Evolutionary conservation across 2,888 invertebrate species (phyloP).

Genomic region (Epinotia demarniana): DNA sequence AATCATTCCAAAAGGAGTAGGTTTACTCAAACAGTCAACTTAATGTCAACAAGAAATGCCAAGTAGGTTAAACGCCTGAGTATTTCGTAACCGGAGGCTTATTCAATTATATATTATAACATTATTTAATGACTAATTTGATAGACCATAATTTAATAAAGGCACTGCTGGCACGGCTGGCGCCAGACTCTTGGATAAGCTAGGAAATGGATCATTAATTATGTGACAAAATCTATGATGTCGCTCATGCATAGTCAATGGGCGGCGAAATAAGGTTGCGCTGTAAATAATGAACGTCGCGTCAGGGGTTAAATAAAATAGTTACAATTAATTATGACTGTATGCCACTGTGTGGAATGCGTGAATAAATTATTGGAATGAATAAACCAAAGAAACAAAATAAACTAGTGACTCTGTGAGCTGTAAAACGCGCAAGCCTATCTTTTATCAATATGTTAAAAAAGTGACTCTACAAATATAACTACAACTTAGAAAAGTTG

Average conservation of each 20-base stretch:
- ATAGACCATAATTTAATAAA: constrained; percentile 40
- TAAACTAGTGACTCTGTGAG: no score
- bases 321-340: constrained; percentile 8
- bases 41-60: constrained; percentile 10
- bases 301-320: constrained; percentile 31
- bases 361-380: not conserved
- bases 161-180: no score
- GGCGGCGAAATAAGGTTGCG: constrained; percentile 48
- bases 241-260: constrained; percentile 55
- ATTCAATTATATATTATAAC: constrained; percentile 32
- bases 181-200: constrained; percentile 50
- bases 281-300: constrained; percentile 38
- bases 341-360: constrained; percentile 5
- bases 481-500: no score
- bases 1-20: constrained; percentile 5
- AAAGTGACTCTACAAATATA: no score
- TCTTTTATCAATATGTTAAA: no score
- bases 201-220: constrained; percentile 54
- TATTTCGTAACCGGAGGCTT: constrained; percentile 26
- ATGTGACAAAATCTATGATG: constrained; percentile 46
- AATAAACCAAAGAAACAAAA: not conserved
- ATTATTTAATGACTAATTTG: constrained; percentile 33
- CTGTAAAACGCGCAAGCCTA: no score
- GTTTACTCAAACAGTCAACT: not conserved
- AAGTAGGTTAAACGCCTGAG: constrained; percentile 33